A percentile compares a stretch with the other conserved stretches of the same genome.
phyloP scores from a whole-genome alignment of 2,888 invertebrate species.

The Synergus umbraculus region DNA sequence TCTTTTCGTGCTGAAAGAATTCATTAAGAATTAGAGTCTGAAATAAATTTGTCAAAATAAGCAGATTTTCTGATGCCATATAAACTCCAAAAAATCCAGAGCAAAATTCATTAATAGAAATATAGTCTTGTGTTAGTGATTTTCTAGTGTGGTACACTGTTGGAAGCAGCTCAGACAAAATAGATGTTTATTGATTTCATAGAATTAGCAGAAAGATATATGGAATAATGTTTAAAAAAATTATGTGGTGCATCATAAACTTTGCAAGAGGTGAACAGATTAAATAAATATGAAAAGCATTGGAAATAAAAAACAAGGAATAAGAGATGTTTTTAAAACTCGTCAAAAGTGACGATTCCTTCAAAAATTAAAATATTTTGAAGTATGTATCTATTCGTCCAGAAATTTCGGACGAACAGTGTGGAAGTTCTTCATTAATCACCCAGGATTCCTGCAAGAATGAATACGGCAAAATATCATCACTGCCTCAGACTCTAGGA shows the following conservation, averaged over 20 bases:
- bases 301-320: not conserved
- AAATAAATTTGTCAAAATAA: not conserved
- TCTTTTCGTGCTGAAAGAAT: slow-evolving; percentile 86
- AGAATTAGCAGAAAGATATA: not conserved
- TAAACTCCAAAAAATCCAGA: not conserved
- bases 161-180: not conserved
- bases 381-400: not conserved
- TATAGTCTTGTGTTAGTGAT: not conserved
- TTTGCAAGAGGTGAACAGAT: too few relatives aligned
- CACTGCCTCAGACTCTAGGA: not conserved
- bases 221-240: not conserved
- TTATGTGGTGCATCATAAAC: too few relatives aligned
- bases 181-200: not conserved
- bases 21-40: not conserved
- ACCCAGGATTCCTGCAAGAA: not conserved
- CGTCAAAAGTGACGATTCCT: too few relatives aligned
- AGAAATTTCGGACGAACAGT: not conserved
- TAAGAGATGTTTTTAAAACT: not conserved
- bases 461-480: not conserved
- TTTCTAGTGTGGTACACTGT: not conserved
- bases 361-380: not conserved
- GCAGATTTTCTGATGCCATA: not conserved
- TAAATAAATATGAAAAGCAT: too few relatives aligned
- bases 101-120: not conserved
- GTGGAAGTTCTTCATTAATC: not conserved